phyloP scores from a whole-genome alignment of 1,140 invertebrate species.

The Tetramorium parvispinum region DNA sequence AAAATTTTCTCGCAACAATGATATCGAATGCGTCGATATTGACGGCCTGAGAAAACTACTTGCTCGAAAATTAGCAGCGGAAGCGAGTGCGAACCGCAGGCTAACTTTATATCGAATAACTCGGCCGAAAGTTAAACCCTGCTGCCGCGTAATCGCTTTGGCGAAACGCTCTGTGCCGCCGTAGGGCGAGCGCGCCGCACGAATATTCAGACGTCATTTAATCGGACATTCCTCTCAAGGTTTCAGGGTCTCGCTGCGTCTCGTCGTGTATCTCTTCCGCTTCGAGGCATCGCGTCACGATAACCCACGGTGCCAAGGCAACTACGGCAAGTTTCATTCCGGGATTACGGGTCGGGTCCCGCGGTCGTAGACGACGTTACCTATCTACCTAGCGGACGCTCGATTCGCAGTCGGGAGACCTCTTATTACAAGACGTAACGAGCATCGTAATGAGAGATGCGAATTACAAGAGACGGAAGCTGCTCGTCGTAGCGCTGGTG shows the following conservation, averaged over 20 bases:
- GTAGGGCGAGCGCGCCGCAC: background rate
- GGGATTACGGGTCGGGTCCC: constrained; percentile 72
- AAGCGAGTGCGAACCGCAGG: constrained; percentile 20
- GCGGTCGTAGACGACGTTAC: constrained; percentile 19
- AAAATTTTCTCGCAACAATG: constrained; percentile 7
- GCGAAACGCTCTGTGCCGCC: constrained; percentile 1
- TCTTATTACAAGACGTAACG: constrained; percentile 72
- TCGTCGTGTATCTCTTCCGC: constrained; percentile 78
- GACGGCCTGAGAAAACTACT: background rate
- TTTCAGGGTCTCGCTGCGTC: constrained; percentile 64
- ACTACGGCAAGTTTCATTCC: constrained; percentile 77
- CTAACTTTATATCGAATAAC: constrained; percentile 51
- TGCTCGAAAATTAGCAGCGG: constrained; percentile 47
- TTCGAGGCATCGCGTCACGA: constrained; percentile 75
- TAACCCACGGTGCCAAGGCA: constrained; percentile 74
- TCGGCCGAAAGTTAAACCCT: constrained; percentile 45
- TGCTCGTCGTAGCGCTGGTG: background rate
- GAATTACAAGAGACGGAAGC: constrained; percentile 63
- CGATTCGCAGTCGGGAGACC: constrained; percentile 61
- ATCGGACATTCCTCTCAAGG: constrained; percentile 73
- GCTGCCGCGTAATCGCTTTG: constrained; percentile 38
- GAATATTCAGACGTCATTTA: constrained; percentile 69
- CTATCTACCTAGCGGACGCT: constrained; percentile 28
- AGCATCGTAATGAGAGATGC: constrained; percentile 73
- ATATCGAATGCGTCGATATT: constrained; percentile 3